These are phyloP conservation scores for Lepidurus apus DNA, from an alignment of 1,140 invertebrate genomes.

Conservation along the genomic window DNA sequence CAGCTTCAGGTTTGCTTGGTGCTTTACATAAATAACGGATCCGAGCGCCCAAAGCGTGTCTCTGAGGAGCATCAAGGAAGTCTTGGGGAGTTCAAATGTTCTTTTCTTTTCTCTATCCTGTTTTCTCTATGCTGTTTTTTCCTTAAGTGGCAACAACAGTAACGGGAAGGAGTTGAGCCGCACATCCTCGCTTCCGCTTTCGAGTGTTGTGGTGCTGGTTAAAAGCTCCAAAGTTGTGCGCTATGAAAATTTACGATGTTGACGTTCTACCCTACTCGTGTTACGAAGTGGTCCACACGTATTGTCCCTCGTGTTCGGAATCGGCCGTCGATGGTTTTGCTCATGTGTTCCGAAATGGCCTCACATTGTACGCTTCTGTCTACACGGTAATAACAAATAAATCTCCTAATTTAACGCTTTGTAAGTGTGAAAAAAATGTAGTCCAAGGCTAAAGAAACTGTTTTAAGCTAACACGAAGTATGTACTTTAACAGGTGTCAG, in stretches of 20 bases:
- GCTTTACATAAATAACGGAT: slow-evolving; percentile 5
- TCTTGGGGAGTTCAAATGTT: background rate
- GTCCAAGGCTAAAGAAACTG: background rate
- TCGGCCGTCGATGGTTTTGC: background rate
- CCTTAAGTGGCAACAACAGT: background rate
- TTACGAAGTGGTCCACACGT: background rate
- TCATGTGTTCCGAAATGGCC: slow-evolving; percentile 9
- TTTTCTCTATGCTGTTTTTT: background rate
- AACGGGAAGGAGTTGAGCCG: background rate
- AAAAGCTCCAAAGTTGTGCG: background rate
- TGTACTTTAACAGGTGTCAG: background rate
- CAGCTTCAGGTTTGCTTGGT: background rate
- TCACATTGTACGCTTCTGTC: slow-evolving; percentile 1
- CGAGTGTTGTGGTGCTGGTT: background rate
- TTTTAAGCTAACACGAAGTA: too few relatives aligned
- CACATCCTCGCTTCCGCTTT: background rate
- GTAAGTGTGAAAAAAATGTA: background rate
- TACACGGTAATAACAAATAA: background rate
- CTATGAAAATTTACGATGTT: background rate
- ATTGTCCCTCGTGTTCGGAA: background rate
- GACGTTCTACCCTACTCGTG: background rate
- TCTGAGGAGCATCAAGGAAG: slow-evolving; percentile 17
- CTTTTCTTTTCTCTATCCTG: background rate
- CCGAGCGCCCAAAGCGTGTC: background rate
- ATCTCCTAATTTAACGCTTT: background rate